Evolutionary conservation across 37 sponge, comb jelly and placozoan species (phyloP).

Genomic region (Agelas oroides): DNA sequence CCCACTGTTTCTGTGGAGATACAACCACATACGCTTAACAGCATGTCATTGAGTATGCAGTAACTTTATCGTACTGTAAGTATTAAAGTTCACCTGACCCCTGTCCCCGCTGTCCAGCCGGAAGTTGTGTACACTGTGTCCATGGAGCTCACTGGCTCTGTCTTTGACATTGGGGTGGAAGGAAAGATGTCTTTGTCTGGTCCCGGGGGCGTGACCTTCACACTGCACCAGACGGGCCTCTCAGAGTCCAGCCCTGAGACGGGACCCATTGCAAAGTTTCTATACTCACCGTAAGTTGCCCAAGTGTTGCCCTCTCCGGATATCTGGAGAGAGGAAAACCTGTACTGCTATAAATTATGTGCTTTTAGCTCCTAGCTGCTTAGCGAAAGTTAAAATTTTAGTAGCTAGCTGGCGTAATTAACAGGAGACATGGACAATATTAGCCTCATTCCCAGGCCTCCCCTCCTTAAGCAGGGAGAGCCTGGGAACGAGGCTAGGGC

Average conservation of each 20-base stretch:
- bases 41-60: conserved; percentile 4
- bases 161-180: conserved; percentile 58
- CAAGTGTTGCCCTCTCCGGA: too few relatives aligned
- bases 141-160: conserved; percentile 51
- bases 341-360: not conserved
- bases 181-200: conserved; percentile 51
- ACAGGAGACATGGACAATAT: too few relatives aligned
- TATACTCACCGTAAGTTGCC: conserved; percentile 65
- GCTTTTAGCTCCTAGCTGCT: too few relatives aligned
- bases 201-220: conserved; percentile 64
- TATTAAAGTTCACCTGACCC: not conserved
- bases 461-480: too few relatives aligned
- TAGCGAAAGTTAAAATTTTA: too few relatives aligned
- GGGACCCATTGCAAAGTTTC: conserved; percentile 61
- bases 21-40: too few relatives aligned
- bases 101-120: conserved; percentile 34
- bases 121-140: conserved; percentile 61
- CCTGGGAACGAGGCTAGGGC: too few relatives aligned
- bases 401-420: too few relatives aligned
- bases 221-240: conserved; percentile 51
- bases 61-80: not conserved
- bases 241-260: conserved; percentile 44
- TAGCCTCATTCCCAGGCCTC: too few relatives aligned
- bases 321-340: not conserved
- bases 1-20: not conserved